Base-by-base conservation (phyloP, 2,113 vertebrate genomes). In the Archilochus colubris region DNA sequence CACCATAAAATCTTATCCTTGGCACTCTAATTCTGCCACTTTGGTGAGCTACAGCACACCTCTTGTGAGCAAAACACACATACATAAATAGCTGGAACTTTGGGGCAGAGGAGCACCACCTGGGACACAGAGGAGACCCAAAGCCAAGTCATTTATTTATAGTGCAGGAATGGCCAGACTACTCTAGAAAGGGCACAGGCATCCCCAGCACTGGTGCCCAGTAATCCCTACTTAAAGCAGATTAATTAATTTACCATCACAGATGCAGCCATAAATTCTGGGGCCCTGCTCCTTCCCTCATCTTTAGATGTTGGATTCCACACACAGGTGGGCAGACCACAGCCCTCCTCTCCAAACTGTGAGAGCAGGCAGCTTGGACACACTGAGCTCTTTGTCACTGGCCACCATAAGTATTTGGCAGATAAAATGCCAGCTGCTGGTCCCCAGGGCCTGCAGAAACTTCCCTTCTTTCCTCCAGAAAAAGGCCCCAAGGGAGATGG, bases 1-100 rank as follows among this genome's bases (percentile, higher is more conserved):
- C 1, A 1, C 11, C 11, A 23, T n/a, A 55, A 55, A 57, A 38
- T 36, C 30, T 7, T 20, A 36, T 0, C 1, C 16, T 72, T 83
- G 28, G 24, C 43, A 21, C 27, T 46, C 25, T 44, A 17, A 17
- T 68, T 68, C 23, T 22, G 12, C 30, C 25, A 8, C 16, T 86
- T 61, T 4, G 22, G 15, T 2, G 8, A 86, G 14, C 20, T 19
- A 40, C 46, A 77, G 48, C 33, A 51, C 17, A 62, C 8, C 27
- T 36, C 23, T 51, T 3, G 1, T 28, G 25, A 67, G 21, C 7
- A 51, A 62, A 86, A 67, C 3, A 4, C 5, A 10, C 2, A 10
- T 7, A 20, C 4, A 17, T 18, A 43, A 61, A 5, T 7, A 48
- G 6, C 19, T 69, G 57, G 14, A 72, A 14, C 58, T 86, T 59